These are phyloP conservation scores for Sycophila sp. DNA, from an alignment of 1,140 invertebrate species.

Conservation along the genomic window DNA sequence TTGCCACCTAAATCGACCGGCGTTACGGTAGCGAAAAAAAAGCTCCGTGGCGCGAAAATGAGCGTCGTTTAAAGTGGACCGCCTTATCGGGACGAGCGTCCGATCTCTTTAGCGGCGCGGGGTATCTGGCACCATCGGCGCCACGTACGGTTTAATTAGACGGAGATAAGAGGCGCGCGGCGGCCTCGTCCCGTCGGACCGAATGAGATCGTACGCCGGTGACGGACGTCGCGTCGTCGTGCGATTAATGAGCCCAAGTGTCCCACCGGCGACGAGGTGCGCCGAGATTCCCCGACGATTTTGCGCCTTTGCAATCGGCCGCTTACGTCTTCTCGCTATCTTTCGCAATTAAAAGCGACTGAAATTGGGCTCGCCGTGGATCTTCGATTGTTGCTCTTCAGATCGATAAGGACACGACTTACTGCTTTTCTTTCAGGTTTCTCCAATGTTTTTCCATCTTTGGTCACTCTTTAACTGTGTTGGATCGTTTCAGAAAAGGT, in stretches of 20 bases:
- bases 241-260: conserved; percentile 21
- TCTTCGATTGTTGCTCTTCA: too few species aligned
- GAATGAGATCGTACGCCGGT: conserved; percentile 1
- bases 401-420: too few species aligned
- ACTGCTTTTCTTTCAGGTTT: too few species aligned
- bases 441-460: too few species aligned
- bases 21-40: not conserved
- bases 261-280: not conserved
- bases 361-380: too few species aligned
- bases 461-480: too few species aligned
- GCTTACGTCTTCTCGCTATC: not conserved
- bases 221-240: conserved; percentile 6
- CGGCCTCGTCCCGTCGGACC: not conserved
- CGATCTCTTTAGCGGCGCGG: conserved; percentile 16
- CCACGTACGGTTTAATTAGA: conserved; percentile 33
- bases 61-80: conserved; percentile 22
- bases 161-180: conserved; percentile 23
- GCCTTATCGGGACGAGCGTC: not conserved
- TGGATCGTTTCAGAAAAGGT: too few species aligned
- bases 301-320: not conserved
- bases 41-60: not conserved
- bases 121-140: conserved; percentile 33
- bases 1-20: too few species aligned
- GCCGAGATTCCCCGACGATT: not conserved
- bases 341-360: conserved; percentile 24